phyloP scores from a whole-genome alignment of 2,888 invertebrate genomes.

The Phanerotoma sp. region DNA sequence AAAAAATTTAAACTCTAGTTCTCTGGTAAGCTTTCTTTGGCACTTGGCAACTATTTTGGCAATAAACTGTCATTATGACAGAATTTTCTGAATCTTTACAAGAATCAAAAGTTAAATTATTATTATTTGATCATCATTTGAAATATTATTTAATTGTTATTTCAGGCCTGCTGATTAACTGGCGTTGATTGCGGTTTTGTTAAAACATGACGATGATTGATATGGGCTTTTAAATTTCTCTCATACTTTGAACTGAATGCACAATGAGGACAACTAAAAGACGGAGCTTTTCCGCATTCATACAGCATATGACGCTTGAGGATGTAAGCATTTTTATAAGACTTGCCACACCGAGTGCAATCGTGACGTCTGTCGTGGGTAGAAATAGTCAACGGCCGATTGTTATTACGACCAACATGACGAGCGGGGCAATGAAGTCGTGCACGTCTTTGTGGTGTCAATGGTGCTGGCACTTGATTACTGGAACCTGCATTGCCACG shows the following conservation, averaged over 20 bases:
- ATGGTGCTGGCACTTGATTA: conserved; percentile 47
- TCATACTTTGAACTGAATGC: conserved; percentile 57
- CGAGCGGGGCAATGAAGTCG: conserved; percentile 51
- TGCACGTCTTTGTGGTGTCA: conserved; percentile 52
- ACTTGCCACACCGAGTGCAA: conserved; percentile 64
- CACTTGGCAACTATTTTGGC: conserved; percentile 22
- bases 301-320: conserved; percentile 62
- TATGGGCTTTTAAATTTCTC: conserved; percentile 56
- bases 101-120: conserved; percentile 11
- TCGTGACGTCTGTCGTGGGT: conserved; percentile 53
- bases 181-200: conserved; percentile 29
- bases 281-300: conserved; percentile 59
- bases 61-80: conserved; percentile 3
- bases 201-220: conserved; percentile 53
- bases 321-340: conserved; percentile 66
- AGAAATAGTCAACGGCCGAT: conserved; percentile 41
- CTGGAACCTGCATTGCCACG: conserved; percentile 23
- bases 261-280: conserved; percentile 57
- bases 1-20: neutral
- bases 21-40: conserved; percentile 30
- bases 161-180: conserved; percentile 46
- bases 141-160: neutral
- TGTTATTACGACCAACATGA: conserved; percentile 46
- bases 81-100: neutral
- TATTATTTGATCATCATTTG: neutral